phyloP scores from a whole-genome alignment of 2,888 invertebrate genomes.

The Aleiodes testaceus region DNA sequence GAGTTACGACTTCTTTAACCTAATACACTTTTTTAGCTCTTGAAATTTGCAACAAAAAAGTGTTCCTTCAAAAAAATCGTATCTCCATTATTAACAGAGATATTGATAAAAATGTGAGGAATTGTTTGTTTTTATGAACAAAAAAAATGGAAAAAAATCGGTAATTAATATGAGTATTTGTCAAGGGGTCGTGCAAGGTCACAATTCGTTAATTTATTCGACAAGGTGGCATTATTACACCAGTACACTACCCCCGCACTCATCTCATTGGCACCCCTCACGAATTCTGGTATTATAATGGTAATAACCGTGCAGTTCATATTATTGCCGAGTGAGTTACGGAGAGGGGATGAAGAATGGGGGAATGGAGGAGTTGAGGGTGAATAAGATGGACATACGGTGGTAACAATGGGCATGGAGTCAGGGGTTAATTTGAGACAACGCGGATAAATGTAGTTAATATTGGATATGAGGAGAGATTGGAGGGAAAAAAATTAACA shows the following conservation, averaged over 20 bases:
- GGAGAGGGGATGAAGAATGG: neutral
- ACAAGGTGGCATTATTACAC: slow-evolving; percentile 21
- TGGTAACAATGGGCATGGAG: slow-evolving; percentile 53
- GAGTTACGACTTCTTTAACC: too few relatives aligned
- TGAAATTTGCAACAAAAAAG: too few relatives aligned
- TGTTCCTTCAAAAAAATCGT: too few relatives aligned
- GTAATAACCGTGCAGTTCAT: slow-evolving; percentile 63
- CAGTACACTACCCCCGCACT: slow-evolving; percentile 12
- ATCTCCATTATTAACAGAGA: too few relatives aligned
- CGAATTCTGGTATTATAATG: slow-evolving; percentile 58
- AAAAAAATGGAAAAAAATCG: neutral
- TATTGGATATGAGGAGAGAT: slow-evolving; percentile 62
- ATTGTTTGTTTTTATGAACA: too few relatives aligned
- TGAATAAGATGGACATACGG: slow-evolving; percentile 50
- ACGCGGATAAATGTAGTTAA: slow-evolving; percentile 73
- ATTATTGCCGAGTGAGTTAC: slow-evolving; percentile 51
- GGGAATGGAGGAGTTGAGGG: slow-evolving; percentile 31
- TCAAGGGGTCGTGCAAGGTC: slow-evolving; percentile 13
- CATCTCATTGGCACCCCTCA: slow-evolving; percentile 13
- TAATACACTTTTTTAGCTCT: too few relatives aligned
- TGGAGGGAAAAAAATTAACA: neutral
- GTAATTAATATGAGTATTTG: slow-evolving; percentile 18
- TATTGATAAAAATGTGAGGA: too few relatives aligned
- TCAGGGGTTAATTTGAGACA: slow-evolving; percentile 72
- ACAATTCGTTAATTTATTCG: slow-evolving; percentile 38